phyloP scores from a whole-genome alignment of 2,888 invertebrate genomes.

The Leucophora obtusa region DNA sequence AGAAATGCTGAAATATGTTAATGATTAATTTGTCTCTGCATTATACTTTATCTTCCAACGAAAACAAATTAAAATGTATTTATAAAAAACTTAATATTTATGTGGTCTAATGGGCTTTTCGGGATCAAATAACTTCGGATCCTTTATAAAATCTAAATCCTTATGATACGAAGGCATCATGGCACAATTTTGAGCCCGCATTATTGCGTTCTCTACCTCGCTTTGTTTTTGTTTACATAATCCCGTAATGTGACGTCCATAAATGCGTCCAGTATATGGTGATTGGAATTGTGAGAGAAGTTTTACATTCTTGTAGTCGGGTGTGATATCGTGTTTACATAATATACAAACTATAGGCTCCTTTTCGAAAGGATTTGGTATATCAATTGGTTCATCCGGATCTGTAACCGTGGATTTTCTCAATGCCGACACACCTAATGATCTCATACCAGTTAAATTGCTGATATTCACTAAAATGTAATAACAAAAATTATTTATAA shows the following conservation, averaged over 20 bases:
- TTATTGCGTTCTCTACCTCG: constrained; percentile 85
- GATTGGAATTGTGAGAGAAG: constrained; percentile 97
- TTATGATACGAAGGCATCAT: constrained; percentile 92
- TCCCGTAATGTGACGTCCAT: constrained; percentile 95
- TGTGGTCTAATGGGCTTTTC: constrained; percentile 90
- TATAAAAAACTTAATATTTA: constrained; percentile 81
- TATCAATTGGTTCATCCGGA: constrained; percentile 79
- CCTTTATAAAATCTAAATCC: constrained; percentile 87
- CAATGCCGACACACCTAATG: constrained; percentile 46
- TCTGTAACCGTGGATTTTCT: constrained; percentile 36
- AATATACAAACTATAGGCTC: constrained; percentile 87
- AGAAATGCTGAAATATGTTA: constrained; percentile 71
- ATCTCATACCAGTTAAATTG: constrained; percentile 49
- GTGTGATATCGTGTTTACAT: constrained; percentile 88
- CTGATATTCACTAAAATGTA: constrained; percentile 57
- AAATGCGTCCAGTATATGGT: constrained; percentile 94
- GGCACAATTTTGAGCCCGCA: constrained; percentile 87
- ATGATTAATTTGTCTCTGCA: constrained; percentile 56
- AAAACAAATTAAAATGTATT: constrained; percentile 7
- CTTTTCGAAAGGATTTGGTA: constrained; percentile 89
- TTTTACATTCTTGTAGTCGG: constrained; percentile 94
- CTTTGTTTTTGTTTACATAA: constrained; percentile 91
- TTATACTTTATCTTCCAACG: neutral
- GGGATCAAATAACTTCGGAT: constrained; percentile 94
- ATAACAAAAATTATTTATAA: constrained; percentile 1